Evolutionary conservation across 2,113 vertebrate species (phyloP), one percentile per base, ranked within the genome.

Genomic region (Neomonachus schauinslandi): DNA sequence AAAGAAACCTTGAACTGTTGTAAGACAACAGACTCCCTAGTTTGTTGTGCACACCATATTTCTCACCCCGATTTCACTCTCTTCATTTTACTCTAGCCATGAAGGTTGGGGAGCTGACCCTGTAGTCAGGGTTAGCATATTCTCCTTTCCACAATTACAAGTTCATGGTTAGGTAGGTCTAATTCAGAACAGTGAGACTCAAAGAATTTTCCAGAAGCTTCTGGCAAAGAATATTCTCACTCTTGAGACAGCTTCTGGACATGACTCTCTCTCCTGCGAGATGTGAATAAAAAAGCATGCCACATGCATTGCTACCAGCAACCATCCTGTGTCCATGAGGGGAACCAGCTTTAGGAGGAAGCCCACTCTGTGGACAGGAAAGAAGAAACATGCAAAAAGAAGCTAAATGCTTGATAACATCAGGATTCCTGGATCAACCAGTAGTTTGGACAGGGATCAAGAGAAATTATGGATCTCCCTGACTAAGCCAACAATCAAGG

Each of bases 191-290:
- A 71, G 59, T 46, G 12, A 93, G 49, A 80, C 11, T 63, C 65
- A n/a, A 84, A 88, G 36, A n/a, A 67, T 88, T 94, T 74, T n/a
- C 67, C 18, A 74, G 53, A 79, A 33, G 24, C 18, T 96, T 96
- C 63, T 69, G 28, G n/a, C 24, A 72, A 69, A 28, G 12, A 76
- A 33, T 80, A 67, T 67, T 63, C 57, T 94, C 55, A 51, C 14
- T 51, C 36, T 42, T 92, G 42, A 80, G 86, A 81, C 2, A 93
- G 28, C n/a, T 79, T 93, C 80, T 74, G 8, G 76, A 91, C 90
- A 65, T 80, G 61, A 72, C 13, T 72, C 0, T 71, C 18, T 89
- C 22, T 63, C 18, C 28, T 84, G 8, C 61, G 46, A 33, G 10
- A 74, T n/a, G 7, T 69, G 49, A 97, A 81, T 19, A 92, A 79